phyloP scores from a whole-genome alignment of 2,888 invertebrate genomes.

The Neria commutata region DNA sequence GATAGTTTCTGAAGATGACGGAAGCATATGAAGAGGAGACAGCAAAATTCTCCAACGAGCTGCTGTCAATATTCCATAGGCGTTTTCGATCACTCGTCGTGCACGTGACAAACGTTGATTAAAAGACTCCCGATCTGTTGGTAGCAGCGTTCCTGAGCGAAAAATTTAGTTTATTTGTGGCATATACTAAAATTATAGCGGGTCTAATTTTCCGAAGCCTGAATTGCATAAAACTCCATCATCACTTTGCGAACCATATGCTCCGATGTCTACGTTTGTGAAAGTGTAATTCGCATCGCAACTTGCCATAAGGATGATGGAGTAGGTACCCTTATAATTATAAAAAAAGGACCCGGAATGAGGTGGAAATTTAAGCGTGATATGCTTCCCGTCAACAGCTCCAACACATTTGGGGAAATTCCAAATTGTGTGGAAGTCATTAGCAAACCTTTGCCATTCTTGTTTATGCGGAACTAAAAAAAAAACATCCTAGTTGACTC shows the following conservation, averaged over 20 bases:
- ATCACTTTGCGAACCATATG: no score
- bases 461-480: constrained; percentile 5
- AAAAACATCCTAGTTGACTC: constrained; percentile 8
- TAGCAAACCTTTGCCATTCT: constrained; percentile 22
- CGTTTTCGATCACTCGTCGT: no score
- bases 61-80: no score
- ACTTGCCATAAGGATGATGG: constrained; percentile 5
- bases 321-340: constrained; percentile 16
- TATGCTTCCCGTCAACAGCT: constrained; percentile 27
- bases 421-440: constrained; percentile 23
- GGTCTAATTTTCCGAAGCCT: no score
- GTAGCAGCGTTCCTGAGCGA: constrained; percentile 3
- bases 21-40: constrained; percentile 19
- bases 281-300: constrained; percentile 25
- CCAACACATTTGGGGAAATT: constrained; percentile 28
- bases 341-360: constrained; percentile 24
- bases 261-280: constrained; percentile 17
- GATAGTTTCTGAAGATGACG: constrained; percentile 25
- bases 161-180: background rate
- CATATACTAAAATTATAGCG: background rate
- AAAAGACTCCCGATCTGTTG: constrained; percentile 16
- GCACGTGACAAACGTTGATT: constrained; percentile 23
- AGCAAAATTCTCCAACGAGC: no score
- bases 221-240: no score
- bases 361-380: constrained; percentile 23